These are phyloP conservation scores for Heliocidaris erythrogramma DNA, from an alignment of 35 echinoderm and acorn worm species.

Conservation along the genomic window DNA sequence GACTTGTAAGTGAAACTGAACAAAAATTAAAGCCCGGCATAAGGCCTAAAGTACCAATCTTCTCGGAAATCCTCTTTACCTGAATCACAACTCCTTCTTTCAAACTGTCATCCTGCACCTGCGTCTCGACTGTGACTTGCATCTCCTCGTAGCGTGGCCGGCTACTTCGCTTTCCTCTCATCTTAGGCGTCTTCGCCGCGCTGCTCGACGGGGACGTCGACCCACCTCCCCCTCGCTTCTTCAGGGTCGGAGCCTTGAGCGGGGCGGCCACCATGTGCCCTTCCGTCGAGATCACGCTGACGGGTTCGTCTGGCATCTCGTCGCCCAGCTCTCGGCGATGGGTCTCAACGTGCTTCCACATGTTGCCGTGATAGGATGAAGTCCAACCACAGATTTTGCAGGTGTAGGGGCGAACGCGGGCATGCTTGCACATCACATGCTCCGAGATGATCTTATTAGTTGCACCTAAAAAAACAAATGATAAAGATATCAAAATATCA, in stretches of 20 bases:
- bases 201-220: constrained; percentile 8
- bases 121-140: constrained; percentile 2
- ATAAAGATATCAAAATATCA: neutral
- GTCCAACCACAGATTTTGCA: constrained; percentile 84
- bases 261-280: constrained; percentile 60
- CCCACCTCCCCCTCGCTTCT: constrained; percentile 35
- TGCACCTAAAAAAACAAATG: constrained; percentile 63
- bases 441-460: constrained; percentile 90
- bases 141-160: constrained; percentile 35
- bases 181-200: neutral
- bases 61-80: neutral
- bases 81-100: constrained; percentile 2
- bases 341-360: constrained; percentile 92
- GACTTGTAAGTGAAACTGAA: too few relatives aligned
- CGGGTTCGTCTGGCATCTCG: constrained; percentile 62
- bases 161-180: constrained; percentile 48
- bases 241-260: constrained; percentile 50
- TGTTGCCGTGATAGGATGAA: constrained; percentile 83
- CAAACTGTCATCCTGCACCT: neutral
- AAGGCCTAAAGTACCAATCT: too few relatives aligned
- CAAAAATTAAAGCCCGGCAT: too few relatives aligned
- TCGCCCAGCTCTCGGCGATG: constrained; percentile 73
- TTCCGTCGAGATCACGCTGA: constrained; percentile 63
- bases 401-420: constrained; percentile 61
- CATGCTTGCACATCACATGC: constrained; percentile 91